phyloP scores from a whole-genome alignment of 2,797 vertebrate genomes.

The Myioborus melanocephalus region DNA sequence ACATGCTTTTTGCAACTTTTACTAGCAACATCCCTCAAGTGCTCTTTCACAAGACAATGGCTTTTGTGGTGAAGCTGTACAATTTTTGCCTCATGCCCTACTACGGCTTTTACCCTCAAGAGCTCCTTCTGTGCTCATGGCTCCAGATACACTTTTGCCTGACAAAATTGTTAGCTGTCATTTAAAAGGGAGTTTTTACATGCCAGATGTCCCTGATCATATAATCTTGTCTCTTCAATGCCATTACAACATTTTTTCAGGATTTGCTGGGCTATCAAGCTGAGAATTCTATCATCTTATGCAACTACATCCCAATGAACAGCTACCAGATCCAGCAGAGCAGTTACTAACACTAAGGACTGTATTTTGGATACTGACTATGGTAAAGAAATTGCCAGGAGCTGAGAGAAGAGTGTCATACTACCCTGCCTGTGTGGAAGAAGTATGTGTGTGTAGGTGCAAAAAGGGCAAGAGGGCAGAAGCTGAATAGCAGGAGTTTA shows the following conservation, averaged over 20 bases:
- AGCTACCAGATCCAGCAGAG: background rate
- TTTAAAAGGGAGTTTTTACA: background rate
- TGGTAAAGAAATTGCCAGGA: background rate
- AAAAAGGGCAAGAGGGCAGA: background rate
- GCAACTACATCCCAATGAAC: background rate
- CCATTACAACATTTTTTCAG: background rate
- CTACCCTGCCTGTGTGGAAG: accelerated
- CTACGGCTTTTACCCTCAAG: background rate
- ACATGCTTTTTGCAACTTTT: background rate
- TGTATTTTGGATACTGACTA: background rate
- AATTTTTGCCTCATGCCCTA: background rate
- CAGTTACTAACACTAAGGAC: background rate
- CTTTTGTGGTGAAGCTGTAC: background rate
- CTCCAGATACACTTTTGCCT: background rate
- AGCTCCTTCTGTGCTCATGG: background rate
- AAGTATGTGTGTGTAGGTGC: background rate
- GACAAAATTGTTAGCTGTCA: background rate
- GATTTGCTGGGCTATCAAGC: background rate
- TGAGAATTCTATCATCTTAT: background rate
- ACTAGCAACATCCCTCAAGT: background rate
- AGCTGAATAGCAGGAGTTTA: background rate
- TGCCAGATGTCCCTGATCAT: background rate
- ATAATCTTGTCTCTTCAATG: background rate
- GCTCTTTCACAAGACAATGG: background rate
- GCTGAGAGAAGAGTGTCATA: background rate